Base-by-base conservation (phyloP, 1,140 invertebrate genomes). In the Dendrolimus kikuchii region DNA sequence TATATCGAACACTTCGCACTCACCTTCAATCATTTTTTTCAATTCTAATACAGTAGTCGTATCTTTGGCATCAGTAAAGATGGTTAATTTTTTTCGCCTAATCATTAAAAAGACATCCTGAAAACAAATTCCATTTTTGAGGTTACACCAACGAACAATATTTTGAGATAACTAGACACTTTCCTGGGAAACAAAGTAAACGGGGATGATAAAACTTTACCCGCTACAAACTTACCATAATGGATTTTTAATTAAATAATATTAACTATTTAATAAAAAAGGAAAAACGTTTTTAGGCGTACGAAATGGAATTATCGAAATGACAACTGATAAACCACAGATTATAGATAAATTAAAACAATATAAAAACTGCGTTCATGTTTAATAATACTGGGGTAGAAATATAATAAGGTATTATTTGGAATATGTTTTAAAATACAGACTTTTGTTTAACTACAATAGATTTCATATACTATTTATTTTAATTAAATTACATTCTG, bases 41-140 rank as follows among this genome's bases (percentile, higher is more conserved):
- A 99, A 88, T 89, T 99, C 97, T 61, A 92, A 86, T 57, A 99
- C 95, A 52, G 95, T 92, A 40, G 96, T 98, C 49, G 95, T 96
- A 77, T 99, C 97, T 84, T 98, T 99, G 5, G 96, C 95, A 90
- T 99, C 97, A n/a, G 97, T 96, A 82, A 99, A 99, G 84, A 99
- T 97, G 49, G 97, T 99, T 66, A 94, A 92, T 88, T 99, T 98
- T 89, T 98, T 98, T 77, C 97, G 91, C 86, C 97, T 92, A 68
- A 99, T 96, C 96, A 99, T 98, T 68, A 99, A 89, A 92, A 98
- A 99, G 66, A 99, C 97, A 89, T 99, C 97, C 97, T 95, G 77
- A 86, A 90, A 88, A 84, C 81, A 86, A 77, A 81, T 73, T 77
- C 41, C 61, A 67, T 56, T 60, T 86, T 86, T 86, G 75, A 86